Conservation (phyloP, 2,888 invertebrate species). For the Acanthopleura granulata region DNA sequence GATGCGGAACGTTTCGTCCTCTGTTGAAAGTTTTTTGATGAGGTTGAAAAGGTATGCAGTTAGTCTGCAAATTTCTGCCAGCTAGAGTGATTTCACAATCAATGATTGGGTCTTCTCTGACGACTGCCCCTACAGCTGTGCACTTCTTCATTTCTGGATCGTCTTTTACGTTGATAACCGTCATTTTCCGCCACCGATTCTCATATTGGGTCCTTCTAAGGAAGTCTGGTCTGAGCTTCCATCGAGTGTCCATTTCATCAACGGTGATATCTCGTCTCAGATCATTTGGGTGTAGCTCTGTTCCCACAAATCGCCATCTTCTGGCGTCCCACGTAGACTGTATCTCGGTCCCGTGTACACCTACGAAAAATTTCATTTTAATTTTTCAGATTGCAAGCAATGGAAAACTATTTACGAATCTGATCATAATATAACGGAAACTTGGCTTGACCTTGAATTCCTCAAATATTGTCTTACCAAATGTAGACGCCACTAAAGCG, state of each 20-base stretch:
- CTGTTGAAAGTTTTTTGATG: too few relatives aligned
- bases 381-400: background rate
- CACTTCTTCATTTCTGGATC: too few relatives aligned
- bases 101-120: too few relatives aligned
- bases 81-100: too few relatives aligned
- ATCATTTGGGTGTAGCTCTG: slow-evolving; percentile 18
- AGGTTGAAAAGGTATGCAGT: too few relatives aligned
- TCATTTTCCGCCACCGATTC: too few relatives aligned
- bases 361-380: background rate
- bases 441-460: slow-evolving; percentile 19
- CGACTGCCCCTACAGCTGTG: too few relatives aligned
- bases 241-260: slow-evolving; percentile 13
- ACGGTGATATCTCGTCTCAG: background rate
- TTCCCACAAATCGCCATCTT: slow-evolving; percentile 11
- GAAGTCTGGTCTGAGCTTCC: slow-evolving; percentile 18
- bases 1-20: too few relatives aligned
- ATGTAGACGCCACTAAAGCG: slow-evolving; percentile 18
- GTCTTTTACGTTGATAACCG: too few relatives aligned
- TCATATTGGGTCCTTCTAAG: slow-evolving; percentile 1
- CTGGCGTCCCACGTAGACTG: slow-evolving; percentile 16
- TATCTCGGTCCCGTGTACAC: slow-evolving; percentile 13
- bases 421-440: slow-evolving; percentile 15
- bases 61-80: too few relatives aligned
- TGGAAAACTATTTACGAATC: slow-evolving; percentile 4
- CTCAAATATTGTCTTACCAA: slow-evolving; percentile 21